Evolutionary conservation across 1,140 invertebrate genomes (phyloP), one percentile per base, ranked within the genome.

Genomic region (Brachionus plicatilis): DNA sequence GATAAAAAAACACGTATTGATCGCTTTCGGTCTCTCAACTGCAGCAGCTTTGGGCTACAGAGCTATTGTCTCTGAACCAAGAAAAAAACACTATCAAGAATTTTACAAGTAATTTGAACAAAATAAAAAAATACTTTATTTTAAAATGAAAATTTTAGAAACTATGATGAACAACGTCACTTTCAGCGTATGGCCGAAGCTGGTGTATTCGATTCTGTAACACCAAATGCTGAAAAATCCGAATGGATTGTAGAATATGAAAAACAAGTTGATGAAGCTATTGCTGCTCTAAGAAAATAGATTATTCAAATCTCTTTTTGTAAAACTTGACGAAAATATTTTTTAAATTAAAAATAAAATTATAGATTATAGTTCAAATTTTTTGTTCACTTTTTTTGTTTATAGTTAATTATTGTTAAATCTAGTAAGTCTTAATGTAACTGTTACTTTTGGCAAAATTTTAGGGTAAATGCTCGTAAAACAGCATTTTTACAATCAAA

Each of bases 171-270:
- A 33, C 20, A 84, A 75, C 60, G 82, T 53, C 17, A 84, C 1
- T 84, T 70, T 56, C 41, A 84, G 43, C 82, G 82, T 53, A 84
- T 84, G 82, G 43, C 37, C 20, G 82, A 50, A 20, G 82, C 82
- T 24, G 82, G 82, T 24, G 82, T 84, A 29, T 84, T 84, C n/a
- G 66, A 84, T 47, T 84, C 82, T 29, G 79, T 82, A 12, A 60
- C 65, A 82, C 53, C 79, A 17, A 68, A 82, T 68, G 53, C 65
- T 33, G 65, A 70, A 37, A 70, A 33, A 72, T 60, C 66, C n/a
- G 29, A 84, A 84, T 84, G 82, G 82, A 53, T 84, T n/a, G 66
- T 47, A 9, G 65, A 84, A 33, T 84, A 84, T 24, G 82, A 84
- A 24, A 70, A 84, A 50, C 41, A 84, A 50, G 82, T 84, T 27